These are phyloP conservation scores for Sardina pilchardus DNA, from an alignment of 2,113 vertebrate genomes.

Conservation along the genomic window DNA sequence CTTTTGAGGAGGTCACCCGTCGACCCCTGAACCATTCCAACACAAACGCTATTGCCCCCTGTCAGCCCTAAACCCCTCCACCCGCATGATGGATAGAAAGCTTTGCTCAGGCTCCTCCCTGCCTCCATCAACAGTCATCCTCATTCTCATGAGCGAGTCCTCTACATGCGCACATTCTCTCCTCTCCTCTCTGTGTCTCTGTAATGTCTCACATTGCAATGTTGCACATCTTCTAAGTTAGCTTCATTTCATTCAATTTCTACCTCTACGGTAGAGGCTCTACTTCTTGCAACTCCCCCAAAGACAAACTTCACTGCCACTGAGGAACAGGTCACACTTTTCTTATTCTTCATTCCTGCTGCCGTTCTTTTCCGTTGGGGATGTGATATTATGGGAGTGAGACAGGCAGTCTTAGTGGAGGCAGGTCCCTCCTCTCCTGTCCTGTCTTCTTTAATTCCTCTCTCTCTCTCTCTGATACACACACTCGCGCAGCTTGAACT, in stretches of 20 bases:
- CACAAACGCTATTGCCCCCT: slow-evolving; percentile 11
- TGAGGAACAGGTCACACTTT: too few species aligned
- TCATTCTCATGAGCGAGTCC: not conserved
- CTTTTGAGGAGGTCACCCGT: slow-evolving; percentile 41
- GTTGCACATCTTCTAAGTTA: not conserved
- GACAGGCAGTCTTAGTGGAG: not conserved
- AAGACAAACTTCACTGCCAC: not conserved
- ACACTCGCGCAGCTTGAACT: slow-evolving; percentile 1
- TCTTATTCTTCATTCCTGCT: not conserved
- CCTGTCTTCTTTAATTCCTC: not conserved
- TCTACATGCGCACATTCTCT: not conserved
- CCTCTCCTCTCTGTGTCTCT: not conserved
- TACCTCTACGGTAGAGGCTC: too few species aligned
- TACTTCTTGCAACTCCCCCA: not conserved
- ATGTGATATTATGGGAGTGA: not conserved
- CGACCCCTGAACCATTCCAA: slow-evolving; percentile 33
- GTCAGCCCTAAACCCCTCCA: not conserved
- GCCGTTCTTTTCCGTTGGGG: not conserved
- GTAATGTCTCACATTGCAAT: not conserved
- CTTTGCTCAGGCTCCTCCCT: not conserved
- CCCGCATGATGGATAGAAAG: not conserved
- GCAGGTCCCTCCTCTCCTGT: not conserved
- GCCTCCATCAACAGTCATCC: not conserved
- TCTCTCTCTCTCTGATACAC: not conserved
- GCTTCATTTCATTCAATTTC: not conserved